Evolutionary conservation across 2,888 invertebrate genomes (phyloP).

Genomic region (Pocota personata): DNA sequence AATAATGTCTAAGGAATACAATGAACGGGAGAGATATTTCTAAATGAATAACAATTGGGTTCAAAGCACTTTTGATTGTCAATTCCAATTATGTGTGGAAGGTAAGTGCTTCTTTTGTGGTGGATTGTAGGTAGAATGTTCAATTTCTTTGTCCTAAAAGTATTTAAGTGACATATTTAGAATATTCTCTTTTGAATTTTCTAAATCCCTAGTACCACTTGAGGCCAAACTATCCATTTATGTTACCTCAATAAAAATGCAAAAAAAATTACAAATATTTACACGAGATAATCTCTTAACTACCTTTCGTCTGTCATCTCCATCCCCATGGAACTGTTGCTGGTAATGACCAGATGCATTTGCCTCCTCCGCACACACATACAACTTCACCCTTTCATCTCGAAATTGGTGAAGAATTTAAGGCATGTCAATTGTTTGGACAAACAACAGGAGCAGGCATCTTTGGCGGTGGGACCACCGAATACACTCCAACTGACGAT

Average conservation of each 20-base stretch:
- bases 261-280: conserved; percentile 54
- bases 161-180: too few relatives aligned
- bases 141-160: too few relatives aligned
- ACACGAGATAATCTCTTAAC: conserved; percentile 55
- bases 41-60: background rate
- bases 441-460: conserved; percentile 66
- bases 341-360: conserved; percentile 69
- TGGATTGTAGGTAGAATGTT: background rate
- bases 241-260: conserved; percentile 25
- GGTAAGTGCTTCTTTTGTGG: background rate
- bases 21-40: background rate
- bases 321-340: conserved; percentile 29
- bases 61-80: background rate
- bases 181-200: too few relatives aligned
- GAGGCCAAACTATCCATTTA: background rate
- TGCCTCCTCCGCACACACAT: conserved; percentile 22
- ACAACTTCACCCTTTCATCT: background rate
- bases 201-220: background rate
- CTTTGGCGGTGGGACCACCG: conserved; percentile 60
- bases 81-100: background rate
- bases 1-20: background rate
- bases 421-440: conserved; percentile 71
- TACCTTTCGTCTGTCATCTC: background rate
- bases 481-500: background rate
- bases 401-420: conserved; percentile 56